These are phyloP conservation scores for Onychostoma macrolepis DNA, from an alignment of 2,113 vertebrate genomes.

Conservation along the genomic window DNA sequence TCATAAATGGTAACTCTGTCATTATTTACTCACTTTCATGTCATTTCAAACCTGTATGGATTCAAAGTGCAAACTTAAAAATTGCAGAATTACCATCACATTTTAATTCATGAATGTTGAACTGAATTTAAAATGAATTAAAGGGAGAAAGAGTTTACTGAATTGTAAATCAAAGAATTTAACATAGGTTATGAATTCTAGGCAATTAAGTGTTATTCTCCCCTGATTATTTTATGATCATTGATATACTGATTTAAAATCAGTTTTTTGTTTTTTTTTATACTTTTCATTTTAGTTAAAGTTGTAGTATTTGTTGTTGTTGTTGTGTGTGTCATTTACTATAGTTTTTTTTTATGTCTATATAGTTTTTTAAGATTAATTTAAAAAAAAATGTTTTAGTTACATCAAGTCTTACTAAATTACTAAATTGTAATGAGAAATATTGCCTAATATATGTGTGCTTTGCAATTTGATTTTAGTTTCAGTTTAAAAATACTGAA, in stretches of 20 bases:
- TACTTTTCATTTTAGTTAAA: no score
- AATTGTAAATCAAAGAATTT: not conserved
- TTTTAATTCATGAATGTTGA: not conserved
- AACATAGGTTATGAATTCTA: not conserved
- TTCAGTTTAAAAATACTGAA: not conserved
- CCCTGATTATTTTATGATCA: not conserved
- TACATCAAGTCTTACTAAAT: no score
- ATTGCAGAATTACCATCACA: not conserved
- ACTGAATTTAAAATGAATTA: not conserved
- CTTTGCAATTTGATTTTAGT: not conserved
- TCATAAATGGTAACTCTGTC: not conserved
- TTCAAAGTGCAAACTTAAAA: not conserved
- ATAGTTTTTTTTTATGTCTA: no score
- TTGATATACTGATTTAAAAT: no score
- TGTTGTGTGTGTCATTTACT: no score
- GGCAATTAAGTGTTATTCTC: not conserved
- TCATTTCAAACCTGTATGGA: not conserved
- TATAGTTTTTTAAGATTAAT: no score
- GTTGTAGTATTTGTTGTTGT: no score
- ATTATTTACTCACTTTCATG: not conserved
- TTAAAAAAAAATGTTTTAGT: no score
- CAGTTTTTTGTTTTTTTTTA: no score
- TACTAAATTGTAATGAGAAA: not conserved
- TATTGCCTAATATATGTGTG: not conserved
- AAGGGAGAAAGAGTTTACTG: no score